Base-by-base conservation (phyloP, 2,797 vertebrate species). In the Sebastes vulpes region DNA sequence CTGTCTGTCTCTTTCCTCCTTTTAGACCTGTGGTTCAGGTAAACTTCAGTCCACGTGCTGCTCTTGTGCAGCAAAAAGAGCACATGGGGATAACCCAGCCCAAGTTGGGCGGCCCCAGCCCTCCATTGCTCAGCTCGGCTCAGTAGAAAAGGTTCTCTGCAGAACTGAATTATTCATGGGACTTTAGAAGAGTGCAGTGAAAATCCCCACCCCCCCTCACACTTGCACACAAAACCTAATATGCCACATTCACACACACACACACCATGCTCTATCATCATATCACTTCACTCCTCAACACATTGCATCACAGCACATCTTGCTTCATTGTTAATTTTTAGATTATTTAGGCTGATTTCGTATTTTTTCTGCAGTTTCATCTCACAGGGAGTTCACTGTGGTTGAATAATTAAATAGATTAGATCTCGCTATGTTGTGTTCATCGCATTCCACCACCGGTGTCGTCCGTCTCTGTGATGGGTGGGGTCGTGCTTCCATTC, bases 81-180 rank as follows among this genome's bases (percentile, higher is more conserved):
- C 81, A 84, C 78, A 64, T 67, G 73, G 90, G 92, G 90, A 92
- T 79, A 91, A 84, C 87, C 87, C 79, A 73, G 67, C 83, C 83
- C 77, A 82, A 77, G 71, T 77, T 83, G 75, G 79, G 65, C 79
- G 42, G 81, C 74, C 75, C 73, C 83, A 35, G 79, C 74, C 77
- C 70, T 77, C 64, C 64, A 20, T 72, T 65, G 87, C 91, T 89
- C 83, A 77, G 93, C 82, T 78, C 58, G 79, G 88, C 82, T 92
- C 83, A 73, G 88, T 92, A 84, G 83, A 92, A 90, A 84, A 89
- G 86, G 92, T 93, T 94, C 88, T 94, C 95, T 92, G 94, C 94
- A 94, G 90, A 91, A 61, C 85, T 96, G 95, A 95, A 96, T 97
- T 93, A 96, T 96, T 95, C 92, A 97, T 96, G 74, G 82, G 66